Evolutionary conservation across 2,113 vertebrate species (phyloP), one percentile per base, ranked within the genome.

Genomic region (Siphamia tubifer): DNA sequence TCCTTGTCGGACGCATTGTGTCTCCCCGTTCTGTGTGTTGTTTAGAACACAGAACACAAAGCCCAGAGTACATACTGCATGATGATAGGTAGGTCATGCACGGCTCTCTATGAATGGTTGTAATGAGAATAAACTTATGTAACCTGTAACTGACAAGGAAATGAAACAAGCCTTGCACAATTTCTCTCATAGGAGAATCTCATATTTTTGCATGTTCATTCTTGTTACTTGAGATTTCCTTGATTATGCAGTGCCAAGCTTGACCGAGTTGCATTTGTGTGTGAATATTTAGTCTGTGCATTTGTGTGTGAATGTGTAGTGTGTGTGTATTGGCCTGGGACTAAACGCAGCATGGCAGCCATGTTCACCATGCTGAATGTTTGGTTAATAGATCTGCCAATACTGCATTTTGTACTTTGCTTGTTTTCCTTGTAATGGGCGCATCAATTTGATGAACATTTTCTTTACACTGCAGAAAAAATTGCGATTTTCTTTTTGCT

Each of bases 361-460:
- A 13, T 42, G 60, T 43, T 67, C 31, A 64, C 13, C 15, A 13
- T 3, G 36, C 70, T 64, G 67, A 65, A 74, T 71, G 69, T 83
- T 62, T 49, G 48, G 42, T 71, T 77, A 83, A 88, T 78, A 79
- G 62, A 83, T 66, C 66, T 82, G 78, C 66, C 76, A 66, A 76
- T 67, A 77, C 47, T 68, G 60, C 79, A 75, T 72, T 76, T 64
- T 57, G 67, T 70, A 71, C 47, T 61, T 81, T 68, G 62, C 67
- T 71, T 84, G 63, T 81, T 84, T 76, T 79, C 45, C 72, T 76
- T 53, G 73, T 79, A 85, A 82, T 67, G 60, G 56, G 20, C 35
- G 52, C 58, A 77, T 86, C 67, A 61, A 57, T 66, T 49, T 76
- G 64, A 80, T 73, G 49, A 87, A 68, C 70, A 74, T 74, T 86